Evolutionary conservation across 2,113 vertebrate species (phyloP), one percentile per base, ranked within the genome.

Genomic region (Eira barbara): DNA sequence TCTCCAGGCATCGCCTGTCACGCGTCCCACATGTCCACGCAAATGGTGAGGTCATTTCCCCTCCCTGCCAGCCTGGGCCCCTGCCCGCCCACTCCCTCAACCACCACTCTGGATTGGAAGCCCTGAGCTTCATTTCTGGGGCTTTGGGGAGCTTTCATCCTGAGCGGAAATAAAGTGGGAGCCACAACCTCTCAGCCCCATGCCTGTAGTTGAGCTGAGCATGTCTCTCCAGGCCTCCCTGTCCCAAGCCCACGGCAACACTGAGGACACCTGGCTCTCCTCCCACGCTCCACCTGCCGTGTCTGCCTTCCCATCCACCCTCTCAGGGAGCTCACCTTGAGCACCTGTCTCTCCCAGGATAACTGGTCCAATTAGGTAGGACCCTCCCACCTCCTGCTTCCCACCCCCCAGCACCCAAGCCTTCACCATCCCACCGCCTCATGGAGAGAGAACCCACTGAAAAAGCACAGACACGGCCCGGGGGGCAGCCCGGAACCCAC

Each of bases 331-430:
- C 86, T 86, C 96, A 94, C 97, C 95, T 82, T 82, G 78, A 65
- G 34, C 91, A 92, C 93, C 97, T 90, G 88, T 15, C 91, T 82
- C 59, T 91, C 89, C 74, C 78, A 74, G 78, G 79, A 96, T 36
- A 85, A 79, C 88, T 1, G 0, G 15, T 67, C 65, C 93, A 88
- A 31, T 83, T 34, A 57, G 17, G 49, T 7, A 83, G 74, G 59
- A 36, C 31, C 81, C 42, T 57, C 82, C 80, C n/a, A 36, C 52
- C 17, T 59, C 31, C 80, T 14, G 45, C 91, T 17, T 45, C 87
- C 89, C 49, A 29, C 25, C 55, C 52, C 8, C 6, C 25, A 17
- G 29, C 10, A 21, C 17, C 12, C 8, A 10, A 63, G 39, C 39
- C 47, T 31, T 42, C 79, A 21, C 52, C 0, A 3, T 36, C 84